Conservation (phyloP, 2,113 vertebrate genomes). For the Lucifuga dentata region DNA sequence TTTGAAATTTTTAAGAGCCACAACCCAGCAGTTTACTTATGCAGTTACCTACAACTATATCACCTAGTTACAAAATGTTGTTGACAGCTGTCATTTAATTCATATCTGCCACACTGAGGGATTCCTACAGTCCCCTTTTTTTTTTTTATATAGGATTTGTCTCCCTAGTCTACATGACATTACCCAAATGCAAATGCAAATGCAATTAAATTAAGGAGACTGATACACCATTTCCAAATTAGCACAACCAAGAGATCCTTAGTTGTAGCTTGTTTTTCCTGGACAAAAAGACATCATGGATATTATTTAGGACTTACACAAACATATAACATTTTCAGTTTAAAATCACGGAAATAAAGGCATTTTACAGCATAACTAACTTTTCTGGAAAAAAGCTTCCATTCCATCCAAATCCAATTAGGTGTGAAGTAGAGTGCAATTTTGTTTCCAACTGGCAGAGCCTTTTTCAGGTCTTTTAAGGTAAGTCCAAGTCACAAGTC, state of each 20-base stretch:
- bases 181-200: neutral
- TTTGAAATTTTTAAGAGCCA: no score
- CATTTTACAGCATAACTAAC: no score
- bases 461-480: no score
- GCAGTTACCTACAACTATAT: neutral
- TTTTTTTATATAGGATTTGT: conserved; percentile 21
- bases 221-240: conserved; percentile 54
- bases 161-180: neutral
- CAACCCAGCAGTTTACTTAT: neutral
- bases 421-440: no score
- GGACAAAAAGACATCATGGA: conserved; percentile 25
- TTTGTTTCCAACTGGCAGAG: no score
- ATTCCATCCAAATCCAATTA: no score
- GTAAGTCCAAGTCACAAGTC: no score
- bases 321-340: no score
- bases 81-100: neutral
- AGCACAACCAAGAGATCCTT: conserved; percentile 38
- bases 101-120: neutral
- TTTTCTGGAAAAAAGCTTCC: no score
- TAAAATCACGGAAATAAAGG: no score
- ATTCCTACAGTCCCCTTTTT: neutral
- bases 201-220: conserved; percentile 61
- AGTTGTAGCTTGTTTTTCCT: conserved; percentile 34
- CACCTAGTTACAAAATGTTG: neutral
- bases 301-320: conserved; percentile 43